A percentile compares a stretch with the other conserved stretches of the same genome.
Evolutionary conservation across 2,888 invertebrate species (phyloP).

Genomic region (Harmothoe impar): DNA sequence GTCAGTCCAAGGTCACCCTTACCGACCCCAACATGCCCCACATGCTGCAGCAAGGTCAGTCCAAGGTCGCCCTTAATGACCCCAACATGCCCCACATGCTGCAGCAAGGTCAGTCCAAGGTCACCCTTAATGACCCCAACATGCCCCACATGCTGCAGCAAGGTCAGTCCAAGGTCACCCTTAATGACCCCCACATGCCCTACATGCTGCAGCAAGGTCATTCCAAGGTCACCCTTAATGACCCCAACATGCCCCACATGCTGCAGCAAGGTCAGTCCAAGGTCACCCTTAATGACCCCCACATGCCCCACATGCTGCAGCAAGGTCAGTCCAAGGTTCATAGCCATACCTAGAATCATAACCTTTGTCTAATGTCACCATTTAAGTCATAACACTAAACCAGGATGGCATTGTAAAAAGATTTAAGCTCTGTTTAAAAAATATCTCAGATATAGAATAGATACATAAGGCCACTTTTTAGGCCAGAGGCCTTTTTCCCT

Average conservation of each 20-base stretch:
- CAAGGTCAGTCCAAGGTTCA: not conserved
- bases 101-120: slow-evolving; percentile 56
- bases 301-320: slow-evolving; percentile 60
- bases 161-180: slow-evolving; percentile 36
- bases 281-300: not conserved
- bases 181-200: slow-evolving; percentile 46
- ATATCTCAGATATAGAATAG: too few species aligned
- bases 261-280: slow-evolving; percentile 33
- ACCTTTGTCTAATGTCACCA: not conserved
- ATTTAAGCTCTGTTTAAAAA: too few species aligned
- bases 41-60: slow-evolving; percentile 53
- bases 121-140: slow-evolving; percentile 36
- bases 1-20: not conserved
- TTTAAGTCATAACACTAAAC: too few species aligned
- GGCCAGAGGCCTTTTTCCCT: too few species aligned
- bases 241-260: slow-evolving; percentile 51
- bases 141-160: slow-evolving; percentile 61
- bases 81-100: slow-evolving; percentile 62
- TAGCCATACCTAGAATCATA: too few species aligned
- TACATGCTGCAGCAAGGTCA: slow-evolving; percentile 54
- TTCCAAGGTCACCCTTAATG: slow-evolving; percentile 40
- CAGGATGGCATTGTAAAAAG: too few species aligned
- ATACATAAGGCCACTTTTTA: too few species aligned
- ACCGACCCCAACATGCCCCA: slow-evolving; percentile 56
- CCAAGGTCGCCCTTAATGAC: not conserved